A percentile compares a stretch with the other conserved stretches of the same genome.
phyloP scores from a whole-genome alignment of 2,113 vertebrate genomes.

The Planiliza haematocheilus region DNA sequence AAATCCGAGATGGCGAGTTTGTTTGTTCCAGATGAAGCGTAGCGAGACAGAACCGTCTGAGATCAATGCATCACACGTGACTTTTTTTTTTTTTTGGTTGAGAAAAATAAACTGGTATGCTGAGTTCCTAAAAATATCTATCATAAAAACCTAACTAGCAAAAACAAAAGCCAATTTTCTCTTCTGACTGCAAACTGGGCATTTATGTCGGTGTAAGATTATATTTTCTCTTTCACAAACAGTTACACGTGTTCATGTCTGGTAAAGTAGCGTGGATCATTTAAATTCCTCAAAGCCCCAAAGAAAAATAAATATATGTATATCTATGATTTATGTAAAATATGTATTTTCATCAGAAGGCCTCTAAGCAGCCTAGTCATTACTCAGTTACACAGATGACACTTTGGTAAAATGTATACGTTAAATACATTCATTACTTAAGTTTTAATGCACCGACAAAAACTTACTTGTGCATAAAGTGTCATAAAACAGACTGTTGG shows the following conservation, averaged over 20 bases:
- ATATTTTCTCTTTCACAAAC: conserved; percentile 46
- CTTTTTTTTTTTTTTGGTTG: conserved; percentile 41
- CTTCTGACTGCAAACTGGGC: conserved; percentile 64
- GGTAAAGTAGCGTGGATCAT: conserved; percentile 47
- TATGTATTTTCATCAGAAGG: conserved; percentile 67
- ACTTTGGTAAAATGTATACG: conserved; percentile 59
- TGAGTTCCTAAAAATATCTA: conserved; percentile 72
- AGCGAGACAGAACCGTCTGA: conserved; percentile 52
- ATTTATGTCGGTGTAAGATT: conserved; percentile 36
- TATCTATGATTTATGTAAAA: conserved; percentile 78
- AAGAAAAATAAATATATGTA: conserved; percentile 80
- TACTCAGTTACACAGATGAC: conserved; percentile 56
- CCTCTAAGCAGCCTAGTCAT: conserved; percentile 47
- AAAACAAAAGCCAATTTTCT: conserved; percentile 55
- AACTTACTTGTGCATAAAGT: conserved; percentile 63
- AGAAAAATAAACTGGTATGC: conserved; percentile 63
- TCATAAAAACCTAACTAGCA: conserved; percentile 71
- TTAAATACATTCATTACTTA: conserved; percentile 71
- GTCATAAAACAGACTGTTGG: conserved; percentile 49
- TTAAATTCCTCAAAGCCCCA: conserved; percentile 59
- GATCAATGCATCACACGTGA: conserved; percentile 57
- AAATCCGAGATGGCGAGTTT: conserved; percentile 27
- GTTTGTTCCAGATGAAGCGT: conserved; percentile 19
- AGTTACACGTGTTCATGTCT: conserved; percentile 49
- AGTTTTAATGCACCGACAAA: conserved; percentile 61